These are phyloP conservation scores for Andrena trimmerana DNA, from an alignment of 2,888 invertebrate genomes.

Conservation along the genomic window DNA sequence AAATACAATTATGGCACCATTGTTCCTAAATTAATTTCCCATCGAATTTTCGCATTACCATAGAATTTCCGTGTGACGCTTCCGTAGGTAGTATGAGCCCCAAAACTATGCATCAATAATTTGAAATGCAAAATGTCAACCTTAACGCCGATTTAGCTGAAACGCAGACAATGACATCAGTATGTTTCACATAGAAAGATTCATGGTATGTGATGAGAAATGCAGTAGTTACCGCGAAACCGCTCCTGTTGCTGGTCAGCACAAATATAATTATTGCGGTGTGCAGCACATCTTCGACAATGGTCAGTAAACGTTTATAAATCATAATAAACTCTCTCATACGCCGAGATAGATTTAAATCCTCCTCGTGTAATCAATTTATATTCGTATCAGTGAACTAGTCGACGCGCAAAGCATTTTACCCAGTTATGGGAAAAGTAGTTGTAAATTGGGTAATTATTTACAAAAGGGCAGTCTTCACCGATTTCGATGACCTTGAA, in stretches of 20 bases:
- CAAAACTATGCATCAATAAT: neutral
- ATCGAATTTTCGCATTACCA: neutral
- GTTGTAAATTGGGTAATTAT: too few species aligned
- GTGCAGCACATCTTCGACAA: neutral
- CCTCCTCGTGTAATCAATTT: neutral
- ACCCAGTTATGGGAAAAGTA: too few species aligned
- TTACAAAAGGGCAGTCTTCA: too few species aligned
- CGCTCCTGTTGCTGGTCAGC: constrained; percentile 2
- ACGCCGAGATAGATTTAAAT: neutral
- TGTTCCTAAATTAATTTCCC: neutral
- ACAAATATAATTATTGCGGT: constrained; percentile 16
- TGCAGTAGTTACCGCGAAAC: neutral
- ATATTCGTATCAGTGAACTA: neutral
- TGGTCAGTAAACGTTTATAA: neutral
- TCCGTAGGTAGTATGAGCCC: neutral
- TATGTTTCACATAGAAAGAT: neutral
- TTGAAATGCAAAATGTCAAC: neutral
- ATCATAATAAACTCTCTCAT: neutral
- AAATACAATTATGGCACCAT: neutral
- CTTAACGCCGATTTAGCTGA: neutral
- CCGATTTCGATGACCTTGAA: too few species aligned
- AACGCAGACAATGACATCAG: neutral
- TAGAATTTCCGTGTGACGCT: neutral
- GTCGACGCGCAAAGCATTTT: too few species aligned
- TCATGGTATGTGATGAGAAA: neutral